These are phyloP conservation scores for Suricata suricatta DNA, from an alignment of 2,113 vertebrate genomes.

Conservation along the genomic window DNA sequence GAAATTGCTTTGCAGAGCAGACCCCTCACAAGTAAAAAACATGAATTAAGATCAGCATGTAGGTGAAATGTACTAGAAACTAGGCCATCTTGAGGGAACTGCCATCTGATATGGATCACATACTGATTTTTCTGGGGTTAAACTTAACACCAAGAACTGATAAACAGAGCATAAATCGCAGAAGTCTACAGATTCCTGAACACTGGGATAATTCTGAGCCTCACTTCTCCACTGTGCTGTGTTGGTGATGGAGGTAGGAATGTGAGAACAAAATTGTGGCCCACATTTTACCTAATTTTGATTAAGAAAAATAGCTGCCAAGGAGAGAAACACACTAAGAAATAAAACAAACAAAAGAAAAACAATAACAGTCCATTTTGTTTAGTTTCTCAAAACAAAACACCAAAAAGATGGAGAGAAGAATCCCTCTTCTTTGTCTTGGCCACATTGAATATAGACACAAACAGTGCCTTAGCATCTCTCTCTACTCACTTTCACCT, in stretches of 20 bases:
- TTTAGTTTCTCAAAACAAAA: conserved; percentile 1
- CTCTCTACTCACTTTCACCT: background rate
- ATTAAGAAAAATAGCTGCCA: conserved; percentile 14
- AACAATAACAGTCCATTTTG: background rate
- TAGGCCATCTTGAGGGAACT: background rate
- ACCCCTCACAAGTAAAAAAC: conserved; percentile 25
- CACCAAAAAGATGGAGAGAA: background rate
- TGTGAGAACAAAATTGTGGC: background rate
- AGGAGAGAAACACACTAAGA: background rate
- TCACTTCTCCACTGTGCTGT: background rate
- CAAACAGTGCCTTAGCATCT: background rate
- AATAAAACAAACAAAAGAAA: background rate
- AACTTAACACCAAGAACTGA: background rate
- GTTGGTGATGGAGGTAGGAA: background rate
- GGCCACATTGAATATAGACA: background rate
- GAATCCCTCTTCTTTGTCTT: background rate
- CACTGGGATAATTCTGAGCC: background rate
- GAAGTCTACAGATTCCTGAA: background rate
- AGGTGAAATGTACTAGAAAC: background rate
- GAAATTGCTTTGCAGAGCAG: conserved; percentile 16
- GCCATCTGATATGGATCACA: background rate
- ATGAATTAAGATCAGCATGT: background rate
- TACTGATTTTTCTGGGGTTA: background rate
- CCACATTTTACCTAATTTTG: background rate
- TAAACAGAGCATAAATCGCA: conserved; percentile 21